Conservation (phyloP, 2,888 invertebrate species). For the Zhuqinia jingwanae region DNA sequence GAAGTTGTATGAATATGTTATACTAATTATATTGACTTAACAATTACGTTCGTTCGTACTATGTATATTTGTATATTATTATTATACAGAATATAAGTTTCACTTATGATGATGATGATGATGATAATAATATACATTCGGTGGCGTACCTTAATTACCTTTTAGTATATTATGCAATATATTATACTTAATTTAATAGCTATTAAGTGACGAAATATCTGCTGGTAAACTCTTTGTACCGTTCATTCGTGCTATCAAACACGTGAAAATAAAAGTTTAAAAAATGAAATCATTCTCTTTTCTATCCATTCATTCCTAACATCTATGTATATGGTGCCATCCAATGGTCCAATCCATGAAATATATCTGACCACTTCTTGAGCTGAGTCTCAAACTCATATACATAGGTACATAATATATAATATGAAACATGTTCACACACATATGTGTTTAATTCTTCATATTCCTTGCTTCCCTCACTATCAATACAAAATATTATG, state of each 20-base stretch:
- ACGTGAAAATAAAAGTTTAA: slow-evolving; percentile 61
- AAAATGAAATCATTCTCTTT: background rate
- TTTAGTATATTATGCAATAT: slow-evolving; percentile 52
- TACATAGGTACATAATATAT: no score
- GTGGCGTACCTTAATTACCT: slow-evolving; percentile 66
- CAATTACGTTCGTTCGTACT: slow-evolving; percentile 34
- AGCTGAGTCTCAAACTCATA: no score
- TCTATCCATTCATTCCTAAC: background rate
- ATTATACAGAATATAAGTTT: slow-evolving; percentile 12
- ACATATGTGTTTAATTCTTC: no score
- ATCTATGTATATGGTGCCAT: background rate
- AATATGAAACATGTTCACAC: no score
- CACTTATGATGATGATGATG: slow-evolving; percentile 5
- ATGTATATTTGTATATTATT: slow-evolving; percentile 16
- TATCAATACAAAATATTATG: no score
- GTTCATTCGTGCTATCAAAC: slow-evolving; percentile 70
- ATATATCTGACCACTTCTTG: no score
- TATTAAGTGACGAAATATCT: slow-evolving; percentile 61
- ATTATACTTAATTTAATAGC: slow-evolving; percentile 54
- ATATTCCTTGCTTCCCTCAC: no score
- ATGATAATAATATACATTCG: slow-evolving; percentile 38
- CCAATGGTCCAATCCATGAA: no score
- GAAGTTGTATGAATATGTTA: background rate
- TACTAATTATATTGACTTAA: slow-evolving; percentile 23
- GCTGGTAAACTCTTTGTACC: slow-evolving; percentile 72